Conservation (phyloP, 2,888 invertebrate species). For the Spilarctia lutea region DNA sequence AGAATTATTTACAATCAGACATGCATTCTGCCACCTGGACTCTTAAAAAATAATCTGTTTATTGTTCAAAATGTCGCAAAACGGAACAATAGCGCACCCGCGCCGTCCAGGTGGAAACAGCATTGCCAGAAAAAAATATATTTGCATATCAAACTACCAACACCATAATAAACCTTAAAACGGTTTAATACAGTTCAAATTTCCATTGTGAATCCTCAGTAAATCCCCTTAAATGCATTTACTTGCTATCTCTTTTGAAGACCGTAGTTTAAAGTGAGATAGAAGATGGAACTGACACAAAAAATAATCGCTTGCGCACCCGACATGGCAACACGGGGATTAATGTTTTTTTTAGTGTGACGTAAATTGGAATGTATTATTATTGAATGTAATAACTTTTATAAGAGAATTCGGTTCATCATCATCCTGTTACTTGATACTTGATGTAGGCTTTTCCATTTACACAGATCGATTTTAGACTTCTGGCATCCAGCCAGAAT, state of each 20-base stretch:
- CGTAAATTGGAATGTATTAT: slow-evolving; percentile 30
- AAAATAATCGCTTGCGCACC: slow-evolving; percentile 50
- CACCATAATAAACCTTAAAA: slow-evolving; percentile 27
- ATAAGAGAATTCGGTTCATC: not conserved
- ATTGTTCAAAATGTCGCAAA: slow-evolving; percentile 42
- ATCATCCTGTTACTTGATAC: too few relatives aligned
- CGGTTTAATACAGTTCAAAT: not conserved
- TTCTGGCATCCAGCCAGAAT: too few relatives aligned
- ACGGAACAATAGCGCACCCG: slow-evolving; percentile 48
- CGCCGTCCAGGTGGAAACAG: slow-evolving; percentile 49
- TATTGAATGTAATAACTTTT: slow-evolving; percentile 6
- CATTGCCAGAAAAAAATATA: slow-evolving; percentile 35
- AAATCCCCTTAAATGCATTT: slow-evolving; percentile 6
- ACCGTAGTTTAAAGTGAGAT: slow-evolving; percentile 24
- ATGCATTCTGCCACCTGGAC: slow-evolving; percentile 13
- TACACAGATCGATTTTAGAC: too few relatives aligned
- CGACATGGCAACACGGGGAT: slow-evolving; percentile 29
- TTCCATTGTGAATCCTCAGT: not conserved
- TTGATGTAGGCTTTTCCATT: too few relatives aligned
- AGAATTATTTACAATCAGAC: not conserved
- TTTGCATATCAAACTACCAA: slow-evolving; percentile 38
- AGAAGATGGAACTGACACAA: slow-evolving; percentile 41
- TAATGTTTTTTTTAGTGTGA: slow-evolving; percentile 40
- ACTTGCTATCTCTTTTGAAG: slow-evolving; percentile 30
- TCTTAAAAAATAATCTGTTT: slow-evolving; percentile 40